phyloP scores from a whole-genome alignment of 2,113 vertebrate species.

The Neolamprologus brichardi region DNA sequence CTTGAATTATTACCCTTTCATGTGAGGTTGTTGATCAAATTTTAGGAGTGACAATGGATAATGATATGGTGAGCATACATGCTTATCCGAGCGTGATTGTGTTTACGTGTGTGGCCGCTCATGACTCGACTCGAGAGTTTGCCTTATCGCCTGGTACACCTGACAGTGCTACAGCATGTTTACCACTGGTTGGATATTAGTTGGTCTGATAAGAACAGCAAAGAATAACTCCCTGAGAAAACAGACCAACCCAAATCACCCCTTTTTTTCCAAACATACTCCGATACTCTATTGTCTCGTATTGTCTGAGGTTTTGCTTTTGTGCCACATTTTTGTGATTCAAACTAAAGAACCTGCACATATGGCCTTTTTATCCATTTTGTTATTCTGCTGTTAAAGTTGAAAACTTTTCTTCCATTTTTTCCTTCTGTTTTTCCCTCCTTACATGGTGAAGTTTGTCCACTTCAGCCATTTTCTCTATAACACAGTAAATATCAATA shows the following conservation, averaged over 20 bases:
- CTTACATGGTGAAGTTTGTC: neutral
- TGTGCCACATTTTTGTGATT: neutral
- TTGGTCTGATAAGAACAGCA: constrained; percentile 39
- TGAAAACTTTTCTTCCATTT: neutral
- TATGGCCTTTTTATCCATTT: neutral
- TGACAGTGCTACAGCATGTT: constrained; percentile 6
- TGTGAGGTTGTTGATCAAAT: neutral
- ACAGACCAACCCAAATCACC: constrained; percentile 12
- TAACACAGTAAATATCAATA: constrained; percentile 48
- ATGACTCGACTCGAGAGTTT: neutral
- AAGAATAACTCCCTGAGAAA: constrained; percentile 41
- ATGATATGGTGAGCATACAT: neutral
- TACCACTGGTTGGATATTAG: constrained; percentile 44
- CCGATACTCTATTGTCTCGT: neutral
- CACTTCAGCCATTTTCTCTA: neutral
- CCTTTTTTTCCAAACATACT: neutral
- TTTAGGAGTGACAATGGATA: neutral
- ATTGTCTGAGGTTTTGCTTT: neutral
- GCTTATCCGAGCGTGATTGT: neutral
- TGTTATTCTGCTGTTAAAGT: neutral
- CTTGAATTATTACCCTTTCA: neutral
- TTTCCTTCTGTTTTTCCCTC: neutral
- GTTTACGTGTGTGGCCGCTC: neutral
- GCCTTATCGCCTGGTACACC: neutral
- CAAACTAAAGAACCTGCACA: neutral